Evolutionary conservation across 92 coral and sea anemone genomes (phyloP).

Genomic region (Epizoanthus ramosus): DNA sequence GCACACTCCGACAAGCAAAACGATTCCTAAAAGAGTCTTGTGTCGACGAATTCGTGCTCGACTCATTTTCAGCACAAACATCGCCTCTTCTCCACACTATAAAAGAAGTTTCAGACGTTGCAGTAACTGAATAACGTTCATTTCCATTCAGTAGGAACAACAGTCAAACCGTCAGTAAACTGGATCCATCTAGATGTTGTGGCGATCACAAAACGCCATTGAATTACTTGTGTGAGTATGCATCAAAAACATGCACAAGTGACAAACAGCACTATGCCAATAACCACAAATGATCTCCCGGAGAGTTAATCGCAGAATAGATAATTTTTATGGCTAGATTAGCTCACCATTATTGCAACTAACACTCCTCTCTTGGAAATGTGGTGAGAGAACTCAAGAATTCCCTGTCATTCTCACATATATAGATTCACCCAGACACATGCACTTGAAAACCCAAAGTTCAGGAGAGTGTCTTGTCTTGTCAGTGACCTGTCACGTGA

Average conservation of each 20-base stretch:
- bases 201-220: background rate
- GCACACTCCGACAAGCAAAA: constrained; percentile 28
- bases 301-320: constrained; percentile 22
- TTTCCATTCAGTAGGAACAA: constrained; percentile 3
- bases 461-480: no score
- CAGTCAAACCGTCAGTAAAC: background rate
- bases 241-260: background rate
- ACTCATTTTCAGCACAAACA: constrained; percentile 27
- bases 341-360: constrained; percentile 28
- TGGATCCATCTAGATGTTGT: background rate
- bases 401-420: background rate
- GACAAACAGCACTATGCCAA: background rate
- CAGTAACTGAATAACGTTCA: background rate
- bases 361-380: background rate
- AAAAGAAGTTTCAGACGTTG: constrained; percentile 16
- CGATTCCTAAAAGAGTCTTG: constrained; percentile 7
- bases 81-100: constrained; percentile 31
- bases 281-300: constrained; percentile 20
- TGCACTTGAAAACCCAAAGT: no score
- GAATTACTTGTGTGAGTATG: background rate
- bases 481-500: no score
- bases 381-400: constrained; percentile 4
- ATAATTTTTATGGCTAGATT: constrained; percentile 10
- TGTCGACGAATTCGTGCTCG: constrained; percentile 20
- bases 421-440: no score